A percentile compares a stretch with the other conserved stretches of the same genome.
Conservation (phyloP, 2,113 vertebrate species). For the Dendrocopos noguchii region DNA sequence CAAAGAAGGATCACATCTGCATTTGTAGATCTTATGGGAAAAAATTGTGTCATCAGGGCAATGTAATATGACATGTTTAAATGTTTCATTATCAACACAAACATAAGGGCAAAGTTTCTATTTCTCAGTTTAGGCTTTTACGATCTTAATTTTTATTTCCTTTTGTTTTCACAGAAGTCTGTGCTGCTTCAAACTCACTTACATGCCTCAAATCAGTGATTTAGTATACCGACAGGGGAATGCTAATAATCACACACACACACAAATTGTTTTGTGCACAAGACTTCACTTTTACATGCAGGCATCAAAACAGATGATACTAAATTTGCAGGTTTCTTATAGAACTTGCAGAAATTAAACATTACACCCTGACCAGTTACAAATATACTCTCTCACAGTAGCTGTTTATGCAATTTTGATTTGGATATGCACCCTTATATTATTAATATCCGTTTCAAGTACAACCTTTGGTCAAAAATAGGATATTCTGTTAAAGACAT, state of each 20-base stretch:
- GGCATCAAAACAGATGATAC: fast-evolving
- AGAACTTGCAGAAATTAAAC: neutral
- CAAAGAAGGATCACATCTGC: neutral
- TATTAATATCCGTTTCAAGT: neutral
- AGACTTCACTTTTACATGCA: neutral
- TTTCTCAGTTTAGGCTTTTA: neutral
- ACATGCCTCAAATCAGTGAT: neutral
- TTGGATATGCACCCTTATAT: fast-evolving
- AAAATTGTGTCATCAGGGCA: slow-evolving; percentile 22
- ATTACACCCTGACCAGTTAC: neutral
- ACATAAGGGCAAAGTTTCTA: neutral
- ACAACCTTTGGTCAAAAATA: neutral
- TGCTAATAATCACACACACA: neutral
- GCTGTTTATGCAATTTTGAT: neutral
- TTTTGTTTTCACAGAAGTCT: neutral
- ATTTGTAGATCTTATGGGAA: slow-evolving; percentile 28
- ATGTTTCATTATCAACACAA: neutral
- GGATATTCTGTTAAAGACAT: neutral
- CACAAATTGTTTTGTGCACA: neutral
- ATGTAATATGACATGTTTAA: neutral
- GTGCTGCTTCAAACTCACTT: neutral
- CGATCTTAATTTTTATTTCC: neutral
- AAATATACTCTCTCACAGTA: neutral
- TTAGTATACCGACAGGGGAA: neutral
- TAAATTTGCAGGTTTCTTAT: neutral